Percentiles rank a stretch among this genome's conserved stretches.
These are phyloP conservation scores for Dasyornis broadbenti DNA, from an alignment of 2,113 vertebrate species.

Conservation along the genomic window DNA sequence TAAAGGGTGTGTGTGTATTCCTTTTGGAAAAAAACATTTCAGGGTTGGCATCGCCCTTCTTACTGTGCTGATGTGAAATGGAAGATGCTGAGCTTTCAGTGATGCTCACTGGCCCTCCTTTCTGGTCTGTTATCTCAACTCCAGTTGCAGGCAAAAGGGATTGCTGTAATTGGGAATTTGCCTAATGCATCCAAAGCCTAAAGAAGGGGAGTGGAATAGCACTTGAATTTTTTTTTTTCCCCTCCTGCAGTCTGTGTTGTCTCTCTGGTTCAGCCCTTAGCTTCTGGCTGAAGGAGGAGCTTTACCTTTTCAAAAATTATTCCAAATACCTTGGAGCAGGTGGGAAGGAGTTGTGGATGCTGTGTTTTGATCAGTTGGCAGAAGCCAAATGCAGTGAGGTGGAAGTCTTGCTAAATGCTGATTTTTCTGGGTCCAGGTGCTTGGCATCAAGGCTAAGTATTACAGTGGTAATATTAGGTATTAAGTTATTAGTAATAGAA, in stretches of 20 bases:
- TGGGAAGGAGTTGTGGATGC: background rate
- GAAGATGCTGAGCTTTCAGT: background rate
- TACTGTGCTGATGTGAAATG: background rate
- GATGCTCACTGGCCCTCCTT: background rate
- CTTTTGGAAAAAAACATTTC: background rate
- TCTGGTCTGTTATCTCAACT: background rate
- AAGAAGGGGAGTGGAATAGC: background rate
- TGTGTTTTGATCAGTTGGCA: background rate
- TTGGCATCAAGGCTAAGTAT: slow-evolving; percentile 29
- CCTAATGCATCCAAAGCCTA: background rate
- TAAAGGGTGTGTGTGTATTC: background rate
- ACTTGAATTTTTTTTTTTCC: background rate
- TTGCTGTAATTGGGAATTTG: background rate
- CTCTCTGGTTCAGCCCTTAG: background rate
- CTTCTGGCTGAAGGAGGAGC: background rate
- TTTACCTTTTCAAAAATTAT: background rate
- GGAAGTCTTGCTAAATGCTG: background rate
- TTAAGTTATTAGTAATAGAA: slow-evolving; percentile 39
- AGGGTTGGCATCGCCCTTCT: background rate
- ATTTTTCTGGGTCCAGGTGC: slow-evolving; percentile 20
- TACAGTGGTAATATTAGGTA: slow-evolving; percentile 26
- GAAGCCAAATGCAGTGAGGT: background rate
- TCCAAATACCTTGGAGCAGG: background rate
- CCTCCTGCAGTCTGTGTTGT: background rate
- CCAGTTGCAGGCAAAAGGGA: background rate